Conservation (phyloP, 1,140 invertebrate species). For the Bombus huntii region DNA sequence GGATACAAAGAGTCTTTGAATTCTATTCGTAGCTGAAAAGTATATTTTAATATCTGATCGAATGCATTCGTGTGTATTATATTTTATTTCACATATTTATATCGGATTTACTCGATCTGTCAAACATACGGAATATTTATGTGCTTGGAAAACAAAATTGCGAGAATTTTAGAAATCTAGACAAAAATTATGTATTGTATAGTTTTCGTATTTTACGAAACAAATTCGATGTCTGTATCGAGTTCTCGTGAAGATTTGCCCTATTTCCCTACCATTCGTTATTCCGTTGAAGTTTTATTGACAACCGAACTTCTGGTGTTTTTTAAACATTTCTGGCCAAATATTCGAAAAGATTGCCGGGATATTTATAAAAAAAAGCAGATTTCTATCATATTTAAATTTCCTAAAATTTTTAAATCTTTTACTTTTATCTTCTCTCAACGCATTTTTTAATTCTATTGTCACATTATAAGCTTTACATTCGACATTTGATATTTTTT, state of each 20-base stretch:
- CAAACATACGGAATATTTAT: not conserved
- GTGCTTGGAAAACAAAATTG: not conserved
- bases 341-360: no score
- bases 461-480: no score
- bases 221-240: no score
- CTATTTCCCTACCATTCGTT: not conserved
- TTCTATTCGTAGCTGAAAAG: not conserved
- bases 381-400: not conserved
- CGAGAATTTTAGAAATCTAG: not conserved
- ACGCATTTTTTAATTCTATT: not conserved
- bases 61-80: not conserved
- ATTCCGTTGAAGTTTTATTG: not conserved
- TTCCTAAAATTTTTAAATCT: not conserved
- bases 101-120: not conserved
- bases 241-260: no score
- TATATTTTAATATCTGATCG: not conserved
- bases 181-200: not conserved
- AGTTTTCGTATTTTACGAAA: not conserved
- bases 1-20: not conserved
- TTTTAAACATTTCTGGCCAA: not conserved
- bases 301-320: not conserved
- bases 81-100: not conserved
- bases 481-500: not conserved
- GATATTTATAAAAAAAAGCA: not conserved
- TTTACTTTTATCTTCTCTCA: not conserved